Percentiles rank a stretch among this genome's conserved stretches.
Evolutionary conservation across 30 jellyfish, hydroid and myxozoan species (phyloP).

Genomic region (Catostylus mosaicus): DNA sequence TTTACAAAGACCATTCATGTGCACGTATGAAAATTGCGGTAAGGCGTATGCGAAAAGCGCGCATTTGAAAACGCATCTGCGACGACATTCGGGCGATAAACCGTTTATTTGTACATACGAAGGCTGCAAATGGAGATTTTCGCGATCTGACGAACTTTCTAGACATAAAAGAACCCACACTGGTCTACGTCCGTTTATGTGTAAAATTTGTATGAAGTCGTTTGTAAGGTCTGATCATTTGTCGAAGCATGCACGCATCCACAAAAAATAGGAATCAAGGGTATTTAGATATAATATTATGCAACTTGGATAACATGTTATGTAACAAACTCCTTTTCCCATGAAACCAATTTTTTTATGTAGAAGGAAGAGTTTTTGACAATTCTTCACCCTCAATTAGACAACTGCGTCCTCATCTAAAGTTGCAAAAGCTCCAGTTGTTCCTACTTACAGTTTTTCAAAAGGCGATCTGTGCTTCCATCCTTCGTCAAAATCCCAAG

Average conservation of each 20-base stretch:
- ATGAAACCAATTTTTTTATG: too few species aligned
- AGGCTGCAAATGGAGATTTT: constrained; percentile 81
- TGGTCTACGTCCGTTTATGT: constrained; percentile 69
- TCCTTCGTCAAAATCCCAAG: too few species aligned
- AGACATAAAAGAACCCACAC: constrained; percentile 84
- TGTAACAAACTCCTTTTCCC: too few species aligned
- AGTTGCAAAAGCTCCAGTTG: too few species aligned
- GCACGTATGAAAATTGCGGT: constrained; percentile 69
- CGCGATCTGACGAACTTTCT: constrained; percentile 78
- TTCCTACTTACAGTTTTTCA: too few species aligned
- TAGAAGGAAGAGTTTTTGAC: too few species aligned
- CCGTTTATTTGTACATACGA: constrained; percentile 71
- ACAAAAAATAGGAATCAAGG: too few species aligned
- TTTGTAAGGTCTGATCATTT: constrained; percentile 82
- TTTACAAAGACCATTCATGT: constrained; percentile 43
- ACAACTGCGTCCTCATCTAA: too few species aligned
- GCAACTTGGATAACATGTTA: too few species aligned
- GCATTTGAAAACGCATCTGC: constrained; percentile 73
- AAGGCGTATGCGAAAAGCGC: constrained; percentile 74
- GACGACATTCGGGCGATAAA: constrained; percentile 80
- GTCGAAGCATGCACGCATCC: constrained; percentile 65
- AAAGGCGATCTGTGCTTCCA: too few species aligned
- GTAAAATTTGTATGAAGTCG: constrained; percentile 52
- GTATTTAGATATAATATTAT: too few species aligned
- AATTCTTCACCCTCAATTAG: too few species aligned